A percentile compares a stretch with the other conserved stretches of the same genome.
Evolutionary conservation across 1,140 invertebrate genomes (phyloP).

Genomic region (Drosophila varians): DNA sequence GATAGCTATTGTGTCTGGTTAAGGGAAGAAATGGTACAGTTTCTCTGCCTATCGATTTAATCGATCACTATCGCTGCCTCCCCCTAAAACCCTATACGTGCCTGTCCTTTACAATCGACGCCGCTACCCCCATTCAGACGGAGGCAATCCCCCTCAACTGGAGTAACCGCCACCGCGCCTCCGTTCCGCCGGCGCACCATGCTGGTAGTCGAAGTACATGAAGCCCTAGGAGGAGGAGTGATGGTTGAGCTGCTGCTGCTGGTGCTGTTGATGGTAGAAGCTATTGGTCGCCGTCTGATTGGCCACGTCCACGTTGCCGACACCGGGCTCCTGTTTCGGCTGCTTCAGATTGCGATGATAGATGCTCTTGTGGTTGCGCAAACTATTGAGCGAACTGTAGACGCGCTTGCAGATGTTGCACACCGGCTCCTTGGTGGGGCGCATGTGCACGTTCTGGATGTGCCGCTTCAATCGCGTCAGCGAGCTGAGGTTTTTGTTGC

Average conservation of each 20-base stretch:
- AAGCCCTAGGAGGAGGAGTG: slow-evolving; percentile 82
- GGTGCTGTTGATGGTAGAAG: slow-evolving; percentile 60
- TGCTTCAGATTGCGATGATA: slow-evolving; percentile 90
- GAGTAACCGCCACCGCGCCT: slow-evolving; percentile 17
- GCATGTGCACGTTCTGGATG: slow-evolving; percentile 94
- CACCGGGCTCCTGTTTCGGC: slow-evolving; percentile 82
- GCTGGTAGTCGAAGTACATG: slow-evolving; percentile 80
- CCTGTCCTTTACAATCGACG: slow-evolving; percentile 20
- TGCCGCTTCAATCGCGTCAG: slow-evolving; percentile 92
- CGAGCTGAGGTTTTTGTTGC: slow-evolving; percentile 94
- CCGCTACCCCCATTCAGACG: slow-evolving; percentile 1
- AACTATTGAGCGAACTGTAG: slow-evolving; percentile 93
- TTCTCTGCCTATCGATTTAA: background rate
- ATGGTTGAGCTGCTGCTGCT: slow-evolving; percentile 66
- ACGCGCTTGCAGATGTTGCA: slow-evolving; percentile 95
- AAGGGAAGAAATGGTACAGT: too few relatives aligned
- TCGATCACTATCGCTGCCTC: background rate
- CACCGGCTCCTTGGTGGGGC: slow-evolving; percentile 92
- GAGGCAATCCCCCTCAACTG: slow-evolving; percentile 20
- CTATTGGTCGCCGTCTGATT: slow-evolving; percentile 43
- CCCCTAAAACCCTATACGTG: background rate
- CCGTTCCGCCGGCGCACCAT: slow-evolving; percentile 8
- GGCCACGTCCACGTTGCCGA: background rate
- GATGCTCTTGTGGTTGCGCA: slow-evolving; percentile 95
- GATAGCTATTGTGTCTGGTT: too few relatives aligned